Evolutionary conservation across 2,113 vertebrate genomes (phyloP).

Genomic region (Cyphomyrus discorhynchus): DNA sequence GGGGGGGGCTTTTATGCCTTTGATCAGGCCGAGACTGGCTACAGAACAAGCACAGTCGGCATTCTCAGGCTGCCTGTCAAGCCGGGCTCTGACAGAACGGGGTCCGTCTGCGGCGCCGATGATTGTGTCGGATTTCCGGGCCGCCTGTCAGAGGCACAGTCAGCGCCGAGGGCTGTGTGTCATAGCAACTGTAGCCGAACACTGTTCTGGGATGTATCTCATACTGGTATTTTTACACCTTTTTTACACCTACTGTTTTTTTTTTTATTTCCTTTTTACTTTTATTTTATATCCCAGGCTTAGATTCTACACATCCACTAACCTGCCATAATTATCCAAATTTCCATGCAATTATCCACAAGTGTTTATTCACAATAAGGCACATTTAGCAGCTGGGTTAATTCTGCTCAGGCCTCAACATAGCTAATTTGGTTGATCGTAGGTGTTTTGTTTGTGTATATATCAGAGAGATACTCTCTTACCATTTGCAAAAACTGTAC

Average conservation of each 20-base stretch:
- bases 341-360: background rate
- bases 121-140: background rate
- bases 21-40: background rate
- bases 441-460: background rate
- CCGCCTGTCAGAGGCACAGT: background rate
- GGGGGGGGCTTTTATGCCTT: background rate
- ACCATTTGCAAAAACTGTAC: background rate
- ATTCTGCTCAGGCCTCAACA: background rate
- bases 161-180: background rate
- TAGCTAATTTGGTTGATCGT: background rate
- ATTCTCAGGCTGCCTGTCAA: background rate
- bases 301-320: background rate
- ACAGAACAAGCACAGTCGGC: background rate
- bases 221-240: background rate
- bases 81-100: background rate
- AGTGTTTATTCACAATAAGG: background rate
- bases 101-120: background rate
- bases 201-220: background rate
- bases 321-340: background rate
- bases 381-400: background rate
- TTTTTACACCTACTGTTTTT: background rate
- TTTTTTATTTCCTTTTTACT: background rate
- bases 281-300: background rate
- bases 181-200: background rate
- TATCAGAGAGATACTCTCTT: background rate